Conservation (phyloP, 2,113 vertebrate genomes). For the Bufo bufo region DNA sequence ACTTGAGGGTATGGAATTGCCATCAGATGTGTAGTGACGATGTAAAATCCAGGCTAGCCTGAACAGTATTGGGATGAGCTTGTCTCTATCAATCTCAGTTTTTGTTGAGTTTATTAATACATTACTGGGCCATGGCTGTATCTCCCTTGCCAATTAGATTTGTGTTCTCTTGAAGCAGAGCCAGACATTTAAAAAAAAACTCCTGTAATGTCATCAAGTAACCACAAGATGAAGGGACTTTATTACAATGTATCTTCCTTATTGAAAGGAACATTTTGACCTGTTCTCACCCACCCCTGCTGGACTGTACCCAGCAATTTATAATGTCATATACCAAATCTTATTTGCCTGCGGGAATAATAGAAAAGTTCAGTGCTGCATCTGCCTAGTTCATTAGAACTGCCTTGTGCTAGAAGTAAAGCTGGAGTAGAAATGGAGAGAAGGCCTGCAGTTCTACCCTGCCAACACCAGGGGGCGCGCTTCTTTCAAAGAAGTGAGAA, state of each 20-base stretch:
- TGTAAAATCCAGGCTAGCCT: not conserved
- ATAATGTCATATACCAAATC: not conserved
- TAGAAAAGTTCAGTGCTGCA: not conserved
- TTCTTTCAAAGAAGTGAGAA: conserved; percentile 43
- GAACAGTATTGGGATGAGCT: not conserved
- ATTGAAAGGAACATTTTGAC: not conserved
- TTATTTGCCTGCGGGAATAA: not conserved
- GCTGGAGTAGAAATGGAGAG: not conserved
- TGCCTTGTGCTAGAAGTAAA: not conserved
- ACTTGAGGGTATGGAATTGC: not conserved
- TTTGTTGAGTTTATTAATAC: conserved; percentile 25
- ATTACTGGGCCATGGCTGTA: conserved; percentile 1
- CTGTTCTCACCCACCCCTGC: conserved; percentile 12
- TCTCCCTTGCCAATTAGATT: conserved; percentile 47
- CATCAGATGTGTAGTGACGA: not conserved
- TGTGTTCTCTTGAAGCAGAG: not conserved
- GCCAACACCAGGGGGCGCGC: conserved; percentile 8
- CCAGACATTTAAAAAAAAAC: not conserved
- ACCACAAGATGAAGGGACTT: not conserved
- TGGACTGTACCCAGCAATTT: not conserved
- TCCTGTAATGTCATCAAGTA: conserved; percentile 41
- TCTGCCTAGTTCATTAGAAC: not conserved
- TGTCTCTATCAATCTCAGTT: not conserved
- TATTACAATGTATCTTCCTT: not conserved
- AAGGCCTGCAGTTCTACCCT: not conserved